phyloP scores from a whole-genome alignment of 2,888 invertebrate species.

The Eilema griseolum region DNA sequence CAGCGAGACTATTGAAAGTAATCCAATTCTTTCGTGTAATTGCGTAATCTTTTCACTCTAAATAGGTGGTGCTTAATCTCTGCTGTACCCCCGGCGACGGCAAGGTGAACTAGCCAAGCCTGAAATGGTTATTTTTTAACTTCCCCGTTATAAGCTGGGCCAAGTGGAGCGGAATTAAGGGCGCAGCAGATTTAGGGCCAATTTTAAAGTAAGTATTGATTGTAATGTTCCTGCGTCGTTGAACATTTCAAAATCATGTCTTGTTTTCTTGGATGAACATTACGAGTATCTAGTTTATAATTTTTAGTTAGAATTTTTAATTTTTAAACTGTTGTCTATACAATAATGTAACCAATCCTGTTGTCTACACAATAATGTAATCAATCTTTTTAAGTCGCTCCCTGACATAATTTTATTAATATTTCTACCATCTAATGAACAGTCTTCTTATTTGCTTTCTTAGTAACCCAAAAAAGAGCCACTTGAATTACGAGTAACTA shows the following conservation, averaged over 20 bases:
- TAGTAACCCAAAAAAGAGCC: background rate
- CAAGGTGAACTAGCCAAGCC: conserved; percentile 77
- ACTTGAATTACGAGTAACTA: background rate
- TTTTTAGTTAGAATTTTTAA: too few relatives aligned
- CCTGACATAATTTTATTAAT: background rate
- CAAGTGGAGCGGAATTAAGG: conserved; percentile 65
- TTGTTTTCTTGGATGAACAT: background rate
- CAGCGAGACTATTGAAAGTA: conserved; percentile 55
- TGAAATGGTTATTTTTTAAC: conserved; percentile 80
- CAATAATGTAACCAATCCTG: too few relatives aligned
- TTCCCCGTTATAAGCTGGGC: conserved; percentile 64
- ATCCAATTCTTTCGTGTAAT: conserved; percentile 77
- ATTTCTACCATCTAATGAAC: background rate
- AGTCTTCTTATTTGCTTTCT: background rate
- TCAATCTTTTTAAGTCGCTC: too few relatives aligned
- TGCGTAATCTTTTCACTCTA: conserved; percentile 77
- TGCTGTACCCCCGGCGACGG: conserved; percentile 38
- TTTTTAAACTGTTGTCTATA: too few relatives aligned
- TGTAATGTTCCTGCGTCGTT: conserved; percentile 70
- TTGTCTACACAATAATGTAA: too few relatives aligned
- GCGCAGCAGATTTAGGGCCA: conserved; percentile 72
- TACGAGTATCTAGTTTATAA: background rate
- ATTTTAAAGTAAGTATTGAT: conserved; percentile 76
- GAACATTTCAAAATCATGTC: conserved; percentile 30
- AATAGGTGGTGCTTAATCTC: conserved; percentile 71